Base-by-base conservation (phyloP, 2,888 invertebrate genomes). In the Augiades crinisus region DNA sequence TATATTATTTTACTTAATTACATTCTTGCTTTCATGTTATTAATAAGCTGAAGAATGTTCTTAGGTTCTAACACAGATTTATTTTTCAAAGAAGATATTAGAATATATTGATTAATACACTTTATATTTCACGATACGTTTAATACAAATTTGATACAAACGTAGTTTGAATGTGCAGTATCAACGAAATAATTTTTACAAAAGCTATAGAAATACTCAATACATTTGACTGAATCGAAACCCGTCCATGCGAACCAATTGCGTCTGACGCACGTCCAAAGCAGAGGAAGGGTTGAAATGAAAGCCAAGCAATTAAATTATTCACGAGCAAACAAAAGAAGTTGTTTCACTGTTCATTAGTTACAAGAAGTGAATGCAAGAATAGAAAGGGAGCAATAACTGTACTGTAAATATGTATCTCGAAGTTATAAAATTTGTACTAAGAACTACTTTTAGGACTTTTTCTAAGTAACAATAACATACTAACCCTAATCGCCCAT, bases 251-350 rank as follows among this genome's bases (percentile, higher is more conserved):
- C 59, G 60, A 53, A 47, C 34, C 55, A 47, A 51, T 51, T 62
- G 60, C 46, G 57, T 60, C 50, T 60, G 64, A 60, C 63, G 57
- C 53, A 43, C 50, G 53, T 53, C 56, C 55, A 59, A 59, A 37
- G 17, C 50, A 43, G 50, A 56, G 36, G 47, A 63, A 64, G 62
- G 61, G 64, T 62, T 60, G 50, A 54, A 53, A 56, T 50, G 52
- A 54, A 47, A 41, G 44, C 27, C 56, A 52, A 37, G 43, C 53
- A 60, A 61, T 59, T 50, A 66, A 65, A 61, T 63, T 60, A 54
- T 44, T 54, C 33, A 38, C 37, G 33, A 37, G 46, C 36, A 27
- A 34, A 33, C 17, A 44, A 40, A 40, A 46, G n/a, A 38, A 40
- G n/a, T 34, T 43, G 43, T 43, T 50, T 30, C 36, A 50, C 41